Conservation (phyloP, 2,797 vertebrate genomes). For the Lophius americanus region DNA sequence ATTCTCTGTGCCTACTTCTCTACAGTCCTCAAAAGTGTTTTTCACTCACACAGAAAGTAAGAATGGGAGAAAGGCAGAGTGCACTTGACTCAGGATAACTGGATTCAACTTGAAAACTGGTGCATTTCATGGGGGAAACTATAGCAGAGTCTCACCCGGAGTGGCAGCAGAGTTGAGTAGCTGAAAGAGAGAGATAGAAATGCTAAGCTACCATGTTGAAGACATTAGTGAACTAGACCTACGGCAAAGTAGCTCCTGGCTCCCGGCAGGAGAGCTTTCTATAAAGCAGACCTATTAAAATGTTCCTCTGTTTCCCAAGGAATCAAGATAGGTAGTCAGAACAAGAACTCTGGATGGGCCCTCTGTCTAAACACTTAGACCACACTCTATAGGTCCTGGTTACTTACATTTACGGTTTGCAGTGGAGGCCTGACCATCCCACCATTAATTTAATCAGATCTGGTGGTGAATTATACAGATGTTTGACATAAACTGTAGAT, state of each 20-base stretch:
- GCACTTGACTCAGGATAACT: conserved; percentile 13
- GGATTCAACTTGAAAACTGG: conserved; percentile 16
- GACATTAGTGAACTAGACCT: conserved; percentile 57
- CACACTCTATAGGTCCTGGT: conserved; percentile 40
- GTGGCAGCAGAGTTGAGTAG: conserved; percentile 33
- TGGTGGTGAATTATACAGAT: not conserved
- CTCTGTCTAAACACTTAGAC: conserved; percentile 49
- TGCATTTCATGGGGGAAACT: not conserved
- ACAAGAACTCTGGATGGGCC: conserved; percentile 68
- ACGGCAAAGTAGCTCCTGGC: conserved; percentile 58
- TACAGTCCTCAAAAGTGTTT: too few relatives aligned
- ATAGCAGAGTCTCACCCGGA: conserved; percentile 13
- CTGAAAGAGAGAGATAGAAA: conserved; percentile 36
- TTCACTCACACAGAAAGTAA: conserved; percentile 10
- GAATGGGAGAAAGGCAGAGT: conserved; percentile 31
- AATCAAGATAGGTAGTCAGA: conserved; percentile 68
- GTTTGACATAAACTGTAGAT: too few relatives aligned
- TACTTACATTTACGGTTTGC: conserved; percentile 39
- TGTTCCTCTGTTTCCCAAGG: conserved; percentile 53
- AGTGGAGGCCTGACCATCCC: conserved; percentile 39
- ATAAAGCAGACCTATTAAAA: conserved; percentile 73
- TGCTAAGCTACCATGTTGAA: conserved; percentile 63
- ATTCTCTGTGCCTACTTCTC: conserved; percentile 63
- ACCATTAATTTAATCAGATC: conserved; percentile 30
- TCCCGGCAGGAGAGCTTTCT: conserved; percentile 67